Evolutionary conservation across 2,797 vertebrate genomes (phyloP).

Genomic region (Dallia pectoralis): DNA sequence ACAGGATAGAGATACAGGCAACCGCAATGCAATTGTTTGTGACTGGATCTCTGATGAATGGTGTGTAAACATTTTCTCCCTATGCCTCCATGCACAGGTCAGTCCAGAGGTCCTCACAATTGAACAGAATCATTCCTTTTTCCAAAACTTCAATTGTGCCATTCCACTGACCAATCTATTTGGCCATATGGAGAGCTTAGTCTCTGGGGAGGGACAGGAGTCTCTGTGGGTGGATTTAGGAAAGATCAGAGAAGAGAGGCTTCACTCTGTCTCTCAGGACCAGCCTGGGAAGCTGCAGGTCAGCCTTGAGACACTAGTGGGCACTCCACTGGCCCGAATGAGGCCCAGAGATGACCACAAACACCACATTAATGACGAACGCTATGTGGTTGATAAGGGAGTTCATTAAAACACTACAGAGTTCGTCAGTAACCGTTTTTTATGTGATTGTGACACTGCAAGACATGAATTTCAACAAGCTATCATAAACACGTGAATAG

Average conservation of each 20-base stretch:
- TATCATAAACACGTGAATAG: neutral
- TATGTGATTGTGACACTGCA: conserved; percentile 19
- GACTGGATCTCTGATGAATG: conserved; percentile 65
- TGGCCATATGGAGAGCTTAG: conserved; percentile 56
- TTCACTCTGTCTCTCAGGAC: neutral
- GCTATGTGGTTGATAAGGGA: neutral
- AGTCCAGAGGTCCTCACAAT: conserved; percentile 63
- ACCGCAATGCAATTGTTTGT: conserved; percentile 53
- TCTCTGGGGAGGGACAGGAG: conserved; percentile 45
- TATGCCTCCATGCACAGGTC: conserved; percentile 72
- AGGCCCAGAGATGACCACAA: neutral
- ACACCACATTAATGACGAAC: neutral
- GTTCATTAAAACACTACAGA: neutral
- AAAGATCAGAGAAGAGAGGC: conserved; percentile 28
- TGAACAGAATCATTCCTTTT: conserved; percentile 46
- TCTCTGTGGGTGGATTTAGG: conserved; percentile 30
- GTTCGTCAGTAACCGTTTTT: neutral
- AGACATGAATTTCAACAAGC: conserved; percentile 18
- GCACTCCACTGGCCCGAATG: conserved; percentile 8
- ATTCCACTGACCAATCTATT: conserved; percentile 70
- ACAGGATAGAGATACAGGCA: conserved; percentile 41
- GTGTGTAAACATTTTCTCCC: conserved; percentile 57
- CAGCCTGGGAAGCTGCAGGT: conserved; percentile 4
- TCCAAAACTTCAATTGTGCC: conserved; percentile 65
- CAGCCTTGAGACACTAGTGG: conserved; percentile 21